These are phyloP conservation scores for Callorhinus ursinus DNA, from an alignment of 2,113 vertebrate genomes.

Conservation along the genomic window DNA sequence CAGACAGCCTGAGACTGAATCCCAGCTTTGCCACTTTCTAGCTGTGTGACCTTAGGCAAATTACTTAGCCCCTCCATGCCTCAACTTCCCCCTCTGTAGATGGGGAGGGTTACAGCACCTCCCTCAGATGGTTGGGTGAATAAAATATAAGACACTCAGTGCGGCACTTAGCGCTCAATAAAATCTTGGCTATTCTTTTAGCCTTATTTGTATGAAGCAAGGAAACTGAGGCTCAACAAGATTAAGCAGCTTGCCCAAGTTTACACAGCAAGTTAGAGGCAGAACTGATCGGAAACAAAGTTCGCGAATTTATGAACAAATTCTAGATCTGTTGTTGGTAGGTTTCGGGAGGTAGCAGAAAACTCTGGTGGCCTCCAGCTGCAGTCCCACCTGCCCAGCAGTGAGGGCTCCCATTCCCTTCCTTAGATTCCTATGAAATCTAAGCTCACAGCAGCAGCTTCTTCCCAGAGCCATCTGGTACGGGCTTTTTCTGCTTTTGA, in stretches of 20 bases:
- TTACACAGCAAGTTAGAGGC: not conserved
- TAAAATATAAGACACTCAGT: not conserved
- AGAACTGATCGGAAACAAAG: not conserved
- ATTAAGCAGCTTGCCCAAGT: not conserved
- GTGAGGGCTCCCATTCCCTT: rapidly evolving
- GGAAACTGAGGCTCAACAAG: not conserved
- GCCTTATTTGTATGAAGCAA: not conserved
- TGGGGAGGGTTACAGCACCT: not conserved
- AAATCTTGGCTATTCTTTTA: not conserved
- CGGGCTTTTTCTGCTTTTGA: not conserved
- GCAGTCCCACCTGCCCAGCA: not conserved
- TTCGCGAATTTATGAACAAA: not conserved
- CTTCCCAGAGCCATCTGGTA: not conserved
- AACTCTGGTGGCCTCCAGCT: not conserved
- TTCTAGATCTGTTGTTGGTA: not conserved
- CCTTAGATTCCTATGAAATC: not conserved
- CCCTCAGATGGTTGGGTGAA: not conserved
- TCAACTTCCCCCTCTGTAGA: not conserved
- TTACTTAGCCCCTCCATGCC: not conserved
- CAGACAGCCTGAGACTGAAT: not conserved
- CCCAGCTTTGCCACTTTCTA: not conserved
- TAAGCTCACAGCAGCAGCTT: not conserved
- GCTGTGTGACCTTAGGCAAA: not conserved
- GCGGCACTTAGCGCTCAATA: not conserved
- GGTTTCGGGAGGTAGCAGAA: not conserved